Base-by-base conservation (phyloP, 2,888 invertebrate genomes). In the Ophion ellenae region DNA sequence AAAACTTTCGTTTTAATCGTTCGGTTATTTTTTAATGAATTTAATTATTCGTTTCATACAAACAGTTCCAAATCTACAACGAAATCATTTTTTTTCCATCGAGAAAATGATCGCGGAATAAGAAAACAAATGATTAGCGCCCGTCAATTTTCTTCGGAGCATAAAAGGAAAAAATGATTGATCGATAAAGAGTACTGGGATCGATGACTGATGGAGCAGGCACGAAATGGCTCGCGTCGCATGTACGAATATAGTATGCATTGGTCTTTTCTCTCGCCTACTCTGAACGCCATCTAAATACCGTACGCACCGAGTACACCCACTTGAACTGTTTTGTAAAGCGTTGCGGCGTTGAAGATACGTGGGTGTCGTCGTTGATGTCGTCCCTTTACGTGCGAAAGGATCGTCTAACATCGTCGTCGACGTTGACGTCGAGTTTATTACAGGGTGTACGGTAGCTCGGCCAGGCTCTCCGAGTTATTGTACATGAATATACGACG, bases 311-410 rank as follows among this genome's bases (percentile, higher is more conserved):
- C 75, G 77, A 83, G 77, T 75, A 81, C 86, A 88, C 87, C 87
- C 83, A 75, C 85, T 86, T 84, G 66, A 71, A 61, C 47, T 71
- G 67, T 74, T 45, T 57, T 47, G 28, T 20, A 82, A 77, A 73
- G 57, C 76, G 69, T 63, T n/a, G 61, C 14, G 64, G 28, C 20
- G 40, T 69, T 78, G 81, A 71, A 71, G 63, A 84, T 80, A 86
- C 86, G 90, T 91, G 90, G 90, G 91, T 84, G 89, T 88, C 81
- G 87, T 83, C 87, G 87, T 83, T 86, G 87, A 32, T 40, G 67
- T 63, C 71, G 53, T 78, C 81, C 66, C 79, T 40, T 59, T 59
- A 76, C 78, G 79, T 61, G 59, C 45, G 57, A 73, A 80, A 80
- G 57, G 80, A 80, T 80, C 79, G 53, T 47, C 14, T 78, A 61